Conservation (phyloP, 2,888 invertebrate species). For the Ernsta delagoae region DNA sequence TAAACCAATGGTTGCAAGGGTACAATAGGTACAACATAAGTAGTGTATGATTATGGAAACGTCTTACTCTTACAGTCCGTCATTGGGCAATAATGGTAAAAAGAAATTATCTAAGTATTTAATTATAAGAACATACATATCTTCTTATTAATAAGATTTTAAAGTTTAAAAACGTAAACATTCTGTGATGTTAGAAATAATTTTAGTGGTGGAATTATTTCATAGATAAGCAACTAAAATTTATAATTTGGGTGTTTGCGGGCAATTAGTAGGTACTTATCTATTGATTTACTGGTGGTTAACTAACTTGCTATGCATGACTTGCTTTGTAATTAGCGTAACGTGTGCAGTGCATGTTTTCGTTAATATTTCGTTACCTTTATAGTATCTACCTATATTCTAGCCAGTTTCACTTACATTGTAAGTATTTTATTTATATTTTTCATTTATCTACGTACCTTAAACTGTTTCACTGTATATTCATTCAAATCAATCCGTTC, state of each 20-base stretch:
- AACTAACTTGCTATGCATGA: conserved; percentile 22
- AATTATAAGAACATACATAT: no score
- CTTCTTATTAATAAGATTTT: no score
- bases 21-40: no score
- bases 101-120: no score
- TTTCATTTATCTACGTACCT: conserved; percentile 2
- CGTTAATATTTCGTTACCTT: conserved; percentile 3
- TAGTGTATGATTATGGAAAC: neutral
- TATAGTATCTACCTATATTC: no score
- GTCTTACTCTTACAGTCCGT: no score
- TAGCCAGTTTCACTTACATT: conserved; percentile 1
- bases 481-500: conserved; percentile 15
- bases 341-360: conserved; percentile 7
- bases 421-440: conserved; percentile 18
- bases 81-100: no score
- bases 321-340: conserved; percentile 16
- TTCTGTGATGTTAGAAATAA: no score
- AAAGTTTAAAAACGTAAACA: no score
- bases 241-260: no score
- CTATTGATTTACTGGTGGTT: neutral
- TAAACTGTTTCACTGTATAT: conserved; percentile 17
- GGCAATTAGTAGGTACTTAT: neutral
- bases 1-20: no score
- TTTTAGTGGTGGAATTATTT: neutral
- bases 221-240: neutral